These are phyloP conservation scores for Martes martes DNA, from an alignment of 2,113 vertebrate species.

Conservation along the genomic window DNA sequence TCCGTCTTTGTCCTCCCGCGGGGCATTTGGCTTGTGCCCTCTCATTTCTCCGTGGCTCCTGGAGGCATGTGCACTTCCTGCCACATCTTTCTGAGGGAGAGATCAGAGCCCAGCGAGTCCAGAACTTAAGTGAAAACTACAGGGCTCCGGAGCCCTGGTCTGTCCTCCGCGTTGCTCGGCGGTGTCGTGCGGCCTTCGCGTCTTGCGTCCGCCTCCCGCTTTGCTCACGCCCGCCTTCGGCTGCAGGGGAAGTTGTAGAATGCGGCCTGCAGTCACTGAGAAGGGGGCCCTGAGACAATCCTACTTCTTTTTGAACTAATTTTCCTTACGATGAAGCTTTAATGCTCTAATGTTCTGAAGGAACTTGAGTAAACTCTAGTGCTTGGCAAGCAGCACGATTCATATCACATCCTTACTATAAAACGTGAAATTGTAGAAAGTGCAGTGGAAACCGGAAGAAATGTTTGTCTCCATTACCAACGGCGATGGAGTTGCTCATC, in stretches of 20 bases:
- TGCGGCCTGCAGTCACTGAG: background rate
- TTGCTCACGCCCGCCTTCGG: background rate
- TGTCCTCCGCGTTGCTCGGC: background rate
- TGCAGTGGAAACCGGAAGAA: background rate
- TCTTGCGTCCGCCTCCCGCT: background rate
- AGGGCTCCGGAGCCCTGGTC: no score
- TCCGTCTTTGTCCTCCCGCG: background rate
- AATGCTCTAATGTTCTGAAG: background rate
- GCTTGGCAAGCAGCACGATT: background rate
- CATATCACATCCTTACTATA: background rate
- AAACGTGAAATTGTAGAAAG: background rate
- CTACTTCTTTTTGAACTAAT: background rate
- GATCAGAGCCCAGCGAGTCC: background rate
- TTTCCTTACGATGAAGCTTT: background rate
- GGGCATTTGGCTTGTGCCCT: background rate
- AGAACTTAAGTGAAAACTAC: background rate
- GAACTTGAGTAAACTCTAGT: background rate
- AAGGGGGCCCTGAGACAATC: background rate
- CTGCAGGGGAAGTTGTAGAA: no score
- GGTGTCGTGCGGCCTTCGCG: fast-evolving
- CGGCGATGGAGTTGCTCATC: background rate
- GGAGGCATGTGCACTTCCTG: background rate
- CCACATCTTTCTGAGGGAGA: background rate
- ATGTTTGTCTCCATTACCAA: fast-evolving
- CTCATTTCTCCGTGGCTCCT: no score